phyloP scores from a whole-genome alignment of 1,140 invertebrate species.

The Drosophila yakuba region DNA sequence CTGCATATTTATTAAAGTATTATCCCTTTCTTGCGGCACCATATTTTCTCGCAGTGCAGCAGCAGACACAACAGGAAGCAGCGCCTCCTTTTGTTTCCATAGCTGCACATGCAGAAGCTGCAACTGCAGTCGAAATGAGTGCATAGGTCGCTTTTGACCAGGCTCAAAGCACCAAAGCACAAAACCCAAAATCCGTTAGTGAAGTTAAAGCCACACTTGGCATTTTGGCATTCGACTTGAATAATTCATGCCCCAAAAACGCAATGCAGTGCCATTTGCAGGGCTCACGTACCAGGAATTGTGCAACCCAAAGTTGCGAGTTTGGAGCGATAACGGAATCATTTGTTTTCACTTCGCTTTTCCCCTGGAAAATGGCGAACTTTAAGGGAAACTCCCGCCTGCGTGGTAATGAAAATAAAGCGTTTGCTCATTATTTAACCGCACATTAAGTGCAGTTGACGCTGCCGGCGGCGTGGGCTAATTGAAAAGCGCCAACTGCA shows the following conservation, averaged over 20 bases:
- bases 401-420: conserved; percentile 19
- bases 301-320: neutral
- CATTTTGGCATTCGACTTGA: neutral
- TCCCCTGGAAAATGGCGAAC: neutral
- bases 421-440: conserved; percentile 14
- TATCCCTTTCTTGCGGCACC: too few relatives aligned
- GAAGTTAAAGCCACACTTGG: neutral
- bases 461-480: conserved; percentile 1
- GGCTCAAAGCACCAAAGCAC: neutral
- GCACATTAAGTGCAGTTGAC: conserved; percentile 16
- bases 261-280: neutral
- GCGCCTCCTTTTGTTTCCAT: conserved; percentile 15
- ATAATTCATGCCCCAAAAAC: neutral
- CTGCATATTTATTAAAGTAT: too few relatives aligned
- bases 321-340: conserved; percentile 1
- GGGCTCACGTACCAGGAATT: neutral
- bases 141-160: conserved; percentile 18
- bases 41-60: conserved; percentile 22
- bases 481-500: conserved; percentile 4
- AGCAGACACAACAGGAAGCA: conserved; percentile 41
- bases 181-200: conserved; percentile 9
- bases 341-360: conserved; percentile 9
- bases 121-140: conserved; percentile 48
- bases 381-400: neutral
- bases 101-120: conserved; percentile 19